Evolutionary conservation across 2,888 invertebrate species (phyloP), one percentile per base, ranked within the genome.

Genomic region (Leptopterna dolabrata): DNA sequence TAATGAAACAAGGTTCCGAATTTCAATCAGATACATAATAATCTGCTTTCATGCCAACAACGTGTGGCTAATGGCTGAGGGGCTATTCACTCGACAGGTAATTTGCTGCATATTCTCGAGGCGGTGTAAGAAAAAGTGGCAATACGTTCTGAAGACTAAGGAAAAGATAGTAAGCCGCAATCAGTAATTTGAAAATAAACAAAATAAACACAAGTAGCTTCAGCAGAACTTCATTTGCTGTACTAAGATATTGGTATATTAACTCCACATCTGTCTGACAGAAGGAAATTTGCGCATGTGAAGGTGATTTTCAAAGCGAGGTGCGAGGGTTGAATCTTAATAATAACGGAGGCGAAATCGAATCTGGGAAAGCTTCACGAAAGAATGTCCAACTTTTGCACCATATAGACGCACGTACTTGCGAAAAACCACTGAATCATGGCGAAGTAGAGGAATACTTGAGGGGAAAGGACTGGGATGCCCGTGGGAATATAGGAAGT

Each of bases 1-100:
- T 73, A 41, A 63, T 73, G 41, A 41, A 73, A 73, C 73, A 73
- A 36, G 73, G 30, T 73, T 73, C 41, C n/a, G 73, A 73, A 73
- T 41, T 73, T 73, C 73, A 19, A 36, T 41, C 73, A 36, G 73
- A 73, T 73, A 73, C 73, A 73, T 73, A 36, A 73, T 63, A 63
- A 63, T 24, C 24, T 63, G 63, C 24, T 63, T 63, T 63, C 63
- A 27, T 19, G 63, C 24, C 63, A 63, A 63, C 63, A 63, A 63
- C 63, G 24, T 63, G 11, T 6, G 36, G n/a, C 14, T 63, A 63
- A 63, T 63, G 63, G 63, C 4, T 36, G 36, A 36, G 36, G 7
- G 36, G 7, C 36, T 36, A 7, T 36, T 36, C 36, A 36, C 36
- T 36, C 36, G 36, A 36, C 7, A 36, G 36, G 7, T 7, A 7